Conservation (phyloP, 2,797 vertebrate species). For the Sus cebifrons region DNA sequence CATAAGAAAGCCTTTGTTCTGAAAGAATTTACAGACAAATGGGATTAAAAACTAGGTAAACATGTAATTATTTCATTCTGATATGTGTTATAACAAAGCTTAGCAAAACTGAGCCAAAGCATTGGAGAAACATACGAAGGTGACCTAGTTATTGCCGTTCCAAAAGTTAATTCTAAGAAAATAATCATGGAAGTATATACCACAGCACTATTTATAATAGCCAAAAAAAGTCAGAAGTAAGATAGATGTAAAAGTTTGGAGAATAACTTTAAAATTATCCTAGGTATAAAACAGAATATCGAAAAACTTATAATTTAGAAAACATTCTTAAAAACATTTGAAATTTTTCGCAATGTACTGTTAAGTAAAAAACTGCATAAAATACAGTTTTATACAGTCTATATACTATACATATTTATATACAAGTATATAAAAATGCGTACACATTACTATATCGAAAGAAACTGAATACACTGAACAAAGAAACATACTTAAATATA, state of each 20-base stretch:
- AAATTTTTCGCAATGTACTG: background rate
- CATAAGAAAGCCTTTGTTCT: background rate
- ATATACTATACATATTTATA: no score
- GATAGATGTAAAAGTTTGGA: background rate
- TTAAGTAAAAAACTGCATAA: slow-evolving; percentile 32
- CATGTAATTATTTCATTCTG: background rate
- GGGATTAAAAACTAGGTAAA: background rate
- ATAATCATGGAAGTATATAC: background rate
- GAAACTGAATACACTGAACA: background rate
- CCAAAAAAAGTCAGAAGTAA: slow-evolving; percentile 2
- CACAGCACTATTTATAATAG: slow-evolving; percentile 19
- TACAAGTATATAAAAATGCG: background rate
- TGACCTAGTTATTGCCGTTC: slow-evolving; percentile 36
- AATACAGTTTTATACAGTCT: background rate
- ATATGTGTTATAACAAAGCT: background rate
- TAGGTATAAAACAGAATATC: background rate
- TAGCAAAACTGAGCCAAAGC: slow-evolving; percentile 53
- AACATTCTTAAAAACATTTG: background rate
- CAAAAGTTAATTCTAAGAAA: slow-evolving; percentile 67
- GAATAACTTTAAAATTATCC: slow-evolving; percentile 41
- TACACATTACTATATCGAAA: background rate
- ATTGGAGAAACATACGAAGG: background rate
- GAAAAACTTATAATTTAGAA: slow-evolving; percentile 31
- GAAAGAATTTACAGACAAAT: slow-evolving; percentile 26
- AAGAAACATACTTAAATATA: background rate